phyloP scores from a whole-genome alignment of 2,888 invertebrate genomes.

The Taphrorychus bicolor region DNA sequence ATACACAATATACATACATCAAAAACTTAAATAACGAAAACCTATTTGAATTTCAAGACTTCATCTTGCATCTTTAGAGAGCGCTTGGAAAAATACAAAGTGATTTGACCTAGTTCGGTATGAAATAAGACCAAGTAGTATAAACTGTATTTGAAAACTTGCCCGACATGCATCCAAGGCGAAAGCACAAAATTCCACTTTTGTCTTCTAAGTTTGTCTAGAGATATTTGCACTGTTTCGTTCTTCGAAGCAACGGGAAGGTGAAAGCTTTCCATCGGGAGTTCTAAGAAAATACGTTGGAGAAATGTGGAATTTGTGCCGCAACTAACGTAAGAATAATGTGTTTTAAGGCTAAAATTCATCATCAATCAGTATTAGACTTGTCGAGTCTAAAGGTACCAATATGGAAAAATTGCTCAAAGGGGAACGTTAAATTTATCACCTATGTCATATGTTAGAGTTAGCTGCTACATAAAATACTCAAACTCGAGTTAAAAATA shows the following conservation, averaged over 20 bases:
- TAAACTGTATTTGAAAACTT: neutral
- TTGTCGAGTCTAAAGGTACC: no score
- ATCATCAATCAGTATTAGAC: no score
- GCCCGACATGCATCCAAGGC: neutral
- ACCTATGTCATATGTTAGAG: no score
- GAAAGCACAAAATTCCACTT: slow-evolving; percentile 2
- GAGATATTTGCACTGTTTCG: neutral
- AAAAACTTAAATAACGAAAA: neutral
- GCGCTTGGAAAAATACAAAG: neutral
- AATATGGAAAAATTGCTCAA: no score
- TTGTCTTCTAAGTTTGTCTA: neutral
- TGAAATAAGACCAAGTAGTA: neutral
- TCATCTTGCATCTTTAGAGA: neutral
- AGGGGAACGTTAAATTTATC: no score
- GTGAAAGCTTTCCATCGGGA: neutral
- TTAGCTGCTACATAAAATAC: no score
- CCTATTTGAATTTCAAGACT: neutral
- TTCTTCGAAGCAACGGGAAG: no score
- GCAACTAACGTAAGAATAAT: no score
- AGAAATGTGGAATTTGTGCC: no score
- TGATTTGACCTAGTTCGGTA: neutral
- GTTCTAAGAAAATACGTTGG: neutral
- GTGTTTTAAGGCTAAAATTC: no score
- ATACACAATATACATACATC: neutral
- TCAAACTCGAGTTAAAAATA: neutral